Evolutionary conservation across 2,888 invertebrate genomes (phyloP), one percentile per base, ranked within the genome.

Genomic region (Folsomia candida): DNA sequence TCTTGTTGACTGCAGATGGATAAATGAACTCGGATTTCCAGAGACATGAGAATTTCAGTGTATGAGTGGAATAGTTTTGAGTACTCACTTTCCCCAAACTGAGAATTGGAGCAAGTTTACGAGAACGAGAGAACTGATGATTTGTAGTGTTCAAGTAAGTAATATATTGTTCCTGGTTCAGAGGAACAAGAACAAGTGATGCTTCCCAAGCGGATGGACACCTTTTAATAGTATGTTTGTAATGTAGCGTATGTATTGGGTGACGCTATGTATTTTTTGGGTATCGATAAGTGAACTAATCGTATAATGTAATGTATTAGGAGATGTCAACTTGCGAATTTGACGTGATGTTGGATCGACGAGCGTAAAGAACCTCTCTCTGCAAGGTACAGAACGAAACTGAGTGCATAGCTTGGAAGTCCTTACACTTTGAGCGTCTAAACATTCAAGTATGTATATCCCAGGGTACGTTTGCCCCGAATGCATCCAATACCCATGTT

Each of bases 11-110:
- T 67, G 74, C 74, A 72, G 68, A 72, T 74, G 72, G 68, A 74
- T 60, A 70, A 74, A 72, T 74, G 74, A 74, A 64, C 69, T 68
- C 68, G 69, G 68, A 67, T 65, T 65, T 62, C 47, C 61, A 65
- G 57, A 51, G 62, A 67, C 74, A 74, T 70, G 68, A 69, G 67
- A 65, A 74, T 74, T 72, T n/a, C n/a, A n/a, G n/a, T 74, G 66
- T 74, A 74, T 59, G 29, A 28, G 37, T 9, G 18, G 28, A 20
- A 9, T 27, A 20, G 37, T 62, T 20, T 4, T n/a, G 6, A 62
- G 26, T 25, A 24, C 25, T 59, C 59, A 25, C 26, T 25, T 26
- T 62, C 62, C 62, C 22, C 62, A 62, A 27, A 60, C 26, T 25
- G 60, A 37, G 18, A 54, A 54, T 4, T 54, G 54, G 54, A 54